These are phyloP conservation scores for Chelonus formosanus DNA, from an alignment of 2,888 invertebrate genomes.

Conservation along the genomic window DNA sequence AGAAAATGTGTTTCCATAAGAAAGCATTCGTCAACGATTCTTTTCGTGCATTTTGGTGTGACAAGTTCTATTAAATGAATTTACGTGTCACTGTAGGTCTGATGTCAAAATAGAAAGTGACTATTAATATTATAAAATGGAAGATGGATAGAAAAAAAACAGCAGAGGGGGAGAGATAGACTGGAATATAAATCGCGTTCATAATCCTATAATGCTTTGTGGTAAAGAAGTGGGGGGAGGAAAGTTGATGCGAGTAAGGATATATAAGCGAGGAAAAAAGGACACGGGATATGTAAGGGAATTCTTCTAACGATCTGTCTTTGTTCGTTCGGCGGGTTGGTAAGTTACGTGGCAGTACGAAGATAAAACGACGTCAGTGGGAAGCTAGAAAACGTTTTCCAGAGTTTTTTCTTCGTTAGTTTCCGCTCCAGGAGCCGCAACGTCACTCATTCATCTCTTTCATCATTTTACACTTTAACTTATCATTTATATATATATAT, in stretches of 20 bases:
- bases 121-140: slow-evolving; percentile 10
- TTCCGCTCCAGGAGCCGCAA: slow-evolving; percentile 19
- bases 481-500: slow-evolving; percentile 27
- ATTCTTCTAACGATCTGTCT: slow-evolving; percentile 47
- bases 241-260: slow-evolving; percentile 17
- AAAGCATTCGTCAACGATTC: neutral
- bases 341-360: slow-evolving; percentile 17
- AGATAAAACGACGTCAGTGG: slow-evolving; percentile 34
- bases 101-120: slow-evolving; percentile 4
- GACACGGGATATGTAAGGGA: slow-evolving; percentile 28
- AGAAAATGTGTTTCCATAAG: too few species aligned
- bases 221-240: slow-evolving; percentile 14
- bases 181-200: slow-evolving; percentile 39
- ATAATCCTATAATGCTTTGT: slow-evolving; percentile 42
- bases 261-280: slow-evolving; percentile 10
- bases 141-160: slow-evolving; percentile 8
- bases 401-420: slow-evolving; percentile 41
- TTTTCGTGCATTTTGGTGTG: neutral
- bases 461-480: slow-evolving; percentile 19
- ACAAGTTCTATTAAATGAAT: neutral
- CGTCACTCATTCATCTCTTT: slow-evolving; percentile 16
- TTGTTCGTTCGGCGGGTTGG: slow-evolving; percentile 38
- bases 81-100: neutral
- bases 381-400: slow-evolving; percentile 32
- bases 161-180: slow-evolving; percentile 9